Conservation (phyloP, 2,113 vertebrate genomes). For the Myrmecobius fasciatus region DNA sequence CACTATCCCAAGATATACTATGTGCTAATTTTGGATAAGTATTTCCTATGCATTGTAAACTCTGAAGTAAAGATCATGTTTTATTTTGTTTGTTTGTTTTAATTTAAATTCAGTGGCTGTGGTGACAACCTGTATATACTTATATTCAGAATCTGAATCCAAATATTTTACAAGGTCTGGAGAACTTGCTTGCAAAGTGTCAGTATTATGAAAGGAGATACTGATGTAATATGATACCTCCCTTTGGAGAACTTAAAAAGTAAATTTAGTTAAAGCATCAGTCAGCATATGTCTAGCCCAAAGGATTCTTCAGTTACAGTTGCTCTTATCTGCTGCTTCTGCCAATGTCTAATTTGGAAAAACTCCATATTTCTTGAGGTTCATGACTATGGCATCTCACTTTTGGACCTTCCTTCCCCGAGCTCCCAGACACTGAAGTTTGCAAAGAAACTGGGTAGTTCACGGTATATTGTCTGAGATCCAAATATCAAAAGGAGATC, state of each 20-base stretch:
- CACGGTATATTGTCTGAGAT: conserved; percentile 10
- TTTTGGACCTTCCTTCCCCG: conserved; percentile 18
- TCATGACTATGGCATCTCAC: conserved; percentile 16
- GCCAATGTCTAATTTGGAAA: conserved; percentile 47
- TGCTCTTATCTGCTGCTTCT: conserved; percentile 41
- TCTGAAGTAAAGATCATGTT: conserved; percentile 48
- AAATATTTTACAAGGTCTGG: conserved; percentile 54
- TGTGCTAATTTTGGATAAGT: conserved; percentile 68
- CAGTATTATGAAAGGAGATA: not conserved
- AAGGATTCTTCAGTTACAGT: conserved; percentile 29
- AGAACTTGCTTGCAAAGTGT: conserved; percentile 58
- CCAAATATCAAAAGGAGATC: conserved; percentile 23
- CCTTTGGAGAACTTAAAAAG: conserved; percentile 57
- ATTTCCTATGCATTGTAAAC: conserved; percentile 42
- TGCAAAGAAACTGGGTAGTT: conserved; percentile 51
- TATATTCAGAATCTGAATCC: conserved; percentile 15
- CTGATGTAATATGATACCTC: conserved; percentile 29
- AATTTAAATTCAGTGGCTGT: not conserved
- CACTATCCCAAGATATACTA: conserved; percentile 49
- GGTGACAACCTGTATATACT: conserved; percentile 31
- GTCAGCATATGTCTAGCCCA: conserved; percentile 42
- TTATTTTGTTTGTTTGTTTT: not conserved
- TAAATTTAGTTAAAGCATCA: conserved; percentile 62
- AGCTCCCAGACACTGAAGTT: conserved; percentile 17
- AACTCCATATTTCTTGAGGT: conserved; percentile 39